Evolutionary conservation across 1,140 invertebrate species (phyloP).

Genomic region (Bursaphelenchus mucronatus): DNA sequence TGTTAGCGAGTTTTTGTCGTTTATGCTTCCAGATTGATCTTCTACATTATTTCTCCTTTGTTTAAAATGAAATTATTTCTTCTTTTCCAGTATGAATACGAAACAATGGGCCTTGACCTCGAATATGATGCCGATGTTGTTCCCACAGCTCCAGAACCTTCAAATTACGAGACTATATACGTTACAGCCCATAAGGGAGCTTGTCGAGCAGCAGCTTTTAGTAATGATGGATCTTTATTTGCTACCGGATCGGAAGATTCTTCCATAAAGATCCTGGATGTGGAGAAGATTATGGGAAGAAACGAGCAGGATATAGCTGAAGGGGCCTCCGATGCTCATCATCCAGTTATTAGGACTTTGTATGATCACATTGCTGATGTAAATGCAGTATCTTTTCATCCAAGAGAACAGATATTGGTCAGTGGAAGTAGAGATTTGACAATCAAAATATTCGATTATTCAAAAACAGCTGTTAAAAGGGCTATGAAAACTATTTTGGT

Average conservation of each 20-base stretch:
- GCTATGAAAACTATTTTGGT: slow-evolving; percentile 71
- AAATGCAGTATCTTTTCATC: slow-evolving; percentile 92
- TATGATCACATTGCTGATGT: slow-evolving; percentile 98
- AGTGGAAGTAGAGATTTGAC: slow-evolving; percentile 89
- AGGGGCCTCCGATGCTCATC: slow-evolving; percentile 69
- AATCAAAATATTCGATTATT: slow-evolving; percentile 93
- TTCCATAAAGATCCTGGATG: slow-evolving; percentile 94
- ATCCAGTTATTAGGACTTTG: slow-evolving; percentile 95
- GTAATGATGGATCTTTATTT: slow-evolving; percentile 85
- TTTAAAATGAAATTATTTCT: too few relatives aligned
- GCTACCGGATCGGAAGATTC: slow-evolving; percentile 95
- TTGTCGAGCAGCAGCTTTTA: slow-evolving; percentile 89
- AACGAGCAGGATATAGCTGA: slow-evolving; percentile 34
- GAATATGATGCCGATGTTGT: slow-evolving; percentile 85
- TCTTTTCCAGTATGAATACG: slow-evolving; percentile 40
- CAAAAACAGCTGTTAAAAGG: slow-evolving; percentile 94
- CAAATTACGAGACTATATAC: slow-evolving; percentile 95
- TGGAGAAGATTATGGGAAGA: slow-evolving; percentile 86
- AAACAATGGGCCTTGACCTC: slow-evolving; percentile 71
- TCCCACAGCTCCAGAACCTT: slow-evolving; percentile 77
- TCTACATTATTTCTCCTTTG: too few relatives aligned
- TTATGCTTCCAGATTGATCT: too few relatives aligned
- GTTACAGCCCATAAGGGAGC: slow-evolving; percentile 96
- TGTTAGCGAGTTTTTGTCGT: too few relatives aligned
- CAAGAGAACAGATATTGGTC: slow-evolving; percentile 75